These are phyloP conservation scores for Haliclona indistincta DNA, from an alignment of 37 sponge, comb jelly and placozoan genomes.

Conservation along the genomic window DNA sequence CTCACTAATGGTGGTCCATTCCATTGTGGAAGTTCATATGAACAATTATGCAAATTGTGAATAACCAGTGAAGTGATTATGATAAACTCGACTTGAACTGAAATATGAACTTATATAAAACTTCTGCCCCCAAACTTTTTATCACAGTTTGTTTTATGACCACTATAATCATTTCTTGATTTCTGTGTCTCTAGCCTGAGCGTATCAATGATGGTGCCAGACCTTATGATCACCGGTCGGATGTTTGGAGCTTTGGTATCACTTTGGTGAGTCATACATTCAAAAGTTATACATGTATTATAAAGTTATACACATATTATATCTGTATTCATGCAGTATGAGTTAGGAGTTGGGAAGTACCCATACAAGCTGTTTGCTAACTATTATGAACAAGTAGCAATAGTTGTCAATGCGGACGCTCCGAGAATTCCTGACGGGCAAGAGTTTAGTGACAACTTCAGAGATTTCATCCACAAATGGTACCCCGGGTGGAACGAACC, in stretches of 20 bases:
- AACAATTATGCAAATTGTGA: no score
- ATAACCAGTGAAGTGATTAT: not conserved
- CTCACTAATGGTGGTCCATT: no score
- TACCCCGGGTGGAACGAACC: no score
- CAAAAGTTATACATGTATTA: no score
- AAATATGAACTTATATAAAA: no score
- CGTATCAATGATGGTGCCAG: conserved; percentile 45
- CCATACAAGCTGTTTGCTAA: conserved; percentile 33
- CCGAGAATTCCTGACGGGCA: conserved; percentile 44
- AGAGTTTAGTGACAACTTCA: conserved; percentile 41
- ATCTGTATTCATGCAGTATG: no score
- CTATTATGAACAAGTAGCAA: conserved; percentile 69
- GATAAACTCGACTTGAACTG: no score
- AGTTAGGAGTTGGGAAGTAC: conserved; percentile 39
- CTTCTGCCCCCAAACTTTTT: not conserved
- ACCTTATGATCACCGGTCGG: conserved; percentile 78
- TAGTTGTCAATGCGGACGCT: conserved; percentile 72
- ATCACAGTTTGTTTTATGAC: not conserved
- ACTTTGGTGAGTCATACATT: no score
- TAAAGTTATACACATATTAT: no score
- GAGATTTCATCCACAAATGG: conserved; percentile 63
- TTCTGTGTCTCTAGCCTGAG: conserved; percentile 76
- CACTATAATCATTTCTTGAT: conserved; percentile 3
- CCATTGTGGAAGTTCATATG: no score
- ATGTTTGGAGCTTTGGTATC: conserved; percentile 86